Evolutionary conservation across 2,888 invertebrate species (phyloP).

Genomic region (Neria commutata): DNA sequence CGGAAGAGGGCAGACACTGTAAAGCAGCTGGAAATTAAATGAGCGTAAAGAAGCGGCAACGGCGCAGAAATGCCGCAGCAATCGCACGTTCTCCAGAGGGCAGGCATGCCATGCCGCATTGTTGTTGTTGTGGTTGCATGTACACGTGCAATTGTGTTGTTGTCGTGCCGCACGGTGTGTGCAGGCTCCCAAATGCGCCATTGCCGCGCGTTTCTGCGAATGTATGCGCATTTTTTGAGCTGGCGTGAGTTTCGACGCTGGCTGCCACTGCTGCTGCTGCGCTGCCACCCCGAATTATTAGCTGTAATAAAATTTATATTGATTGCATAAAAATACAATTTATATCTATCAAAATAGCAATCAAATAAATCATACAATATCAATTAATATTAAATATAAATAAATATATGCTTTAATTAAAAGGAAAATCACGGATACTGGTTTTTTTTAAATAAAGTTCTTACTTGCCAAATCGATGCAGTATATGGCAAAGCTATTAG

Average conservation of each 20-base stretch:
- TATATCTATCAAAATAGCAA: no score
- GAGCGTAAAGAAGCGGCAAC: conserved; percentile 18
- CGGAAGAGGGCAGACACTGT: conserved; percentile 5
- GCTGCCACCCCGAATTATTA: conserved; percentile 15
- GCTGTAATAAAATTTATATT: no score
- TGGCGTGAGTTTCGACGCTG: conserved; percentile 16
- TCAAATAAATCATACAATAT: no score
- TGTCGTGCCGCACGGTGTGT: not conserved
- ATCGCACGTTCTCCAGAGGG: not conserved
- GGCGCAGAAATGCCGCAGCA: not conserved
- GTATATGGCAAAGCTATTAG: no score
- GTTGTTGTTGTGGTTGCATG: not conserved
- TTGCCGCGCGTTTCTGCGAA: conserved; percentile 33
- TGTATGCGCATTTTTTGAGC: not conserved
- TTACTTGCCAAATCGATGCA: no score
- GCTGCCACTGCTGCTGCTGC: conserved; percentile 13
- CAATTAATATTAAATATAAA: no score
- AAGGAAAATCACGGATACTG: no score
- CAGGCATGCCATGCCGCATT: not conserved
- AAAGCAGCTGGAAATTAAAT: conserved; percentile 48
- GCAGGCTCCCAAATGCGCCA: conserved; percentile 53
- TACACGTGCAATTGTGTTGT: not conserved
- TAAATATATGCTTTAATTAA: no score
- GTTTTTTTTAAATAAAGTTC: no score
- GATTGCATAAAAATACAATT: no score